A percentile compares a stretch with the other conserved stretches of the same genome.
These are phyloP conservation scores for Orgyia antiqua DNA, from an alignment of 2,888 invertebrate genomes.

Conservation along the genomic window DNA sequence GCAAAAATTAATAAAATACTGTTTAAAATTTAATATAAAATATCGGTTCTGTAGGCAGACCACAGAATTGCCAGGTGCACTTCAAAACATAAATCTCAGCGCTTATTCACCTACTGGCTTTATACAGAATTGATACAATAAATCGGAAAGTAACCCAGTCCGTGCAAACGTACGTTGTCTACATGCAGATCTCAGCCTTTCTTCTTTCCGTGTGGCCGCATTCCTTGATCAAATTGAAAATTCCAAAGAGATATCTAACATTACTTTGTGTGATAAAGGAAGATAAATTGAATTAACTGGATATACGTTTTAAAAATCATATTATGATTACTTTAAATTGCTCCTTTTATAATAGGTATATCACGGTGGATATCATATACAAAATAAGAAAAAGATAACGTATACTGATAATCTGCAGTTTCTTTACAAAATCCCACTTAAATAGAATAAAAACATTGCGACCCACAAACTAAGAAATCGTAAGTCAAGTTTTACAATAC, in stretches of 20 bases:
- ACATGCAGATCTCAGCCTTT: conserved; percentile 58
- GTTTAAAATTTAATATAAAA: too few species aligned
- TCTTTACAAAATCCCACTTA: too few species aligned
- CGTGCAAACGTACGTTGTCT: conserved; percentile 28
- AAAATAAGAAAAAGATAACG: too few species aligned
- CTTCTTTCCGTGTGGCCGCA: conserved; percentile 44
- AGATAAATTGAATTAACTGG: conserved; percentile 10
- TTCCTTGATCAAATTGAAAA: conserved; percentile 62
- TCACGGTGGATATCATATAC: too few species aligned
- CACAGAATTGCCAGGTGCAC: conserved; percentile 13
- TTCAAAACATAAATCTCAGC: conserved; percentile 18
- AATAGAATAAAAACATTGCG: too few species aligned
- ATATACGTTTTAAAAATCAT: background rate
- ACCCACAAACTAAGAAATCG: too few species aligned
- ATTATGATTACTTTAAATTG: too few species aligned
- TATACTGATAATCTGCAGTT: too few species aligned
- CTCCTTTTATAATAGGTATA: too few species aligned
- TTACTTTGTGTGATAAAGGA: conserved; percentile 11
- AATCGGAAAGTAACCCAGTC: conserved; percentile 47
- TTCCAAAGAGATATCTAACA: conserved; percentile 44
- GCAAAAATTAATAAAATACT: too few species aligned
- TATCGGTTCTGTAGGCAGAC: conserved; percentile 16
- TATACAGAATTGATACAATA: conserved; percentile 54
- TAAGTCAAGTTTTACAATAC: too few species aligned
- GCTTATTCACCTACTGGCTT: conserved; percentile 29